phyloP scores from a whole-genome alignment of 2,797 vertebrate genomes.

The Bradypus variegatus region DNA sequence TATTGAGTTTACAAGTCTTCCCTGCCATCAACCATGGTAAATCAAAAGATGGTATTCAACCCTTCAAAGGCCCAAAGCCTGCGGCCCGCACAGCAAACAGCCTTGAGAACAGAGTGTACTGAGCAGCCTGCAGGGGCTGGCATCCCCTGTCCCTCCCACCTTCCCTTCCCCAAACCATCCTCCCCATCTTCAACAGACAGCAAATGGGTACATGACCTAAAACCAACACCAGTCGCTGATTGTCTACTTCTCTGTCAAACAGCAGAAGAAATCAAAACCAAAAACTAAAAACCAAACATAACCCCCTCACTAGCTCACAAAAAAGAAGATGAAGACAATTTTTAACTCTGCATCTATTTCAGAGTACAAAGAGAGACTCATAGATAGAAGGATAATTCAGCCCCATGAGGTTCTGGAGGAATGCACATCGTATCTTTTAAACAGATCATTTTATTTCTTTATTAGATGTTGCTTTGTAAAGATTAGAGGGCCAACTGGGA shows the following conservation, averaged over 20 bases:
- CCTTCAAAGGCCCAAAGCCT: conserved; percentile 99
- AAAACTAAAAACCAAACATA: not conserved
- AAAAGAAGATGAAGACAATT: not conserved
- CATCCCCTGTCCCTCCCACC: conserved; percentile 64
- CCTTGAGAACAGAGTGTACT: conserved; percentile 89
- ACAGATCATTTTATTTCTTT: conserved; percentile 23
- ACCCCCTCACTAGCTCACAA: not conserved
- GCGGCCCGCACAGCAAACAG: conserved; percentile 97
- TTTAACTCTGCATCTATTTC: not conserved
- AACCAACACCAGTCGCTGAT: not conserved
- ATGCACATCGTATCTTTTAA: not conserved
- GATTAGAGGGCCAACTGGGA: conserved; percentile 41
- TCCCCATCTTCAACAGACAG: not conserved
- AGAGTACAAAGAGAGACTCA: not conserved
- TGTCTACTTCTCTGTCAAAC: not conserved
- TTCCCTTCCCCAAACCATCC: not conserved
- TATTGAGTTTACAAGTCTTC: conserved; percentile 70
- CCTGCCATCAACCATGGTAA: conserved; percentile 83
- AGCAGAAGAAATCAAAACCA: not conserved
- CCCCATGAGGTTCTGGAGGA: not conserved
- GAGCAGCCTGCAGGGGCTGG: conserved; percentile 77
- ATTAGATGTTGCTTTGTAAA: conserved; percentile 50
- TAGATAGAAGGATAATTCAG: not conserved
- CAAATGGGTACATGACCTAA: not conserved
- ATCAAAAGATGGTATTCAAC: conserved; percentile 99